These are phyloP conservation scores for Ophioninae sp. DNA, from an alignment of 2,888 invertebrate species.

Conservation along the genomic window DNA sequence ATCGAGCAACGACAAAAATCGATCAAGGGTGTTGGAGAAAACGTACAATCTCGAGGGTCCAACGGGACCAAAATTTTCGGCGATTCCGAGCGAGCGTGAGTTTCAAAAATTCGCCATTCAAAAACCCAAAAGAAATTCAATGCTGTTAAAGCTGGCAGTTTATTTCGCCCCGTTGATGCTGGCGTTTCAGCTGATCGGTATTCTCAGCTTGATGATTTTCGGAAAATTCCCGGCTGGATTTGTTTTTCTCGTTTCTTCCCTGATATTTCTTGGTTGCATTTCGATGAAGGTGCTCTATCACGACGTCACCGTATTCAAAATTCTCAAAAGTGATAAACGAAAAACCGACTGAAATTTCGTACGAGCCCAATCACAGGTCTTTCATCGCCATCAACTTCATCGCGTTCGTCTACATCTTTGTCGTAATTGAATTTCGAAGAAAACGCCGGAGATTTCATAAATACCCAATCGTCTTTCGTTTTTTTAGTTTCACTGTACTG, in stretches of 20 bases:
- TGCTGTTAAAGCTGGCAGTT: conserved; percentile 71
- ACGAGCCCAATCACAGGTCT: background rate
- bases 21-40: conserved; percentile 2
- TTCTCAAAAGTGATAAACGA: conserved; percentile 68
- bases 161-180: conserved; percentile 75
- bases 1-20: background rate
- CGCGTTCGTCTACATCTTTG: no score
- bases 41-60: background rate
- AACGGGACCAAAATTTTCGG: conserved; percentile 12
- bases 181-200: conserved; percentile 70
- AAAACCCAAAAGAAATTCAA: conserved; percentile 69
- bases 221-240: conserved; percentile 78
- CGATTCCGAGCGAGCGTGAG: conserved; percentile 13
- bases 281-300: conserved; percentile 74
- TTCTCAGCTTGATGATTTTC: conserved; percentile 71
- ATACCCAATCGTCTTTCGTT: conserved; percentile 5
- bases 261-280: conserved; percentile 76
- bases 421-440: no score
- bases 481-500: background rate
- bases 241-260: conserved; percentile 74
- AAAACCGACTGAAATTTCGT: conserved; percentile 69
- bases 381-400: no score
- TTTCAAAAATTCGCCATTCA: conserved; percentile 63
- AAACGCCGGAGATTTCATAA: no score
- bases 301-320: conserved; percentile 61